phyloP scores from a whole-genome alignment of 2,113 vertebrate genomes.

The Neodontobutis hainanensis region DNA sequence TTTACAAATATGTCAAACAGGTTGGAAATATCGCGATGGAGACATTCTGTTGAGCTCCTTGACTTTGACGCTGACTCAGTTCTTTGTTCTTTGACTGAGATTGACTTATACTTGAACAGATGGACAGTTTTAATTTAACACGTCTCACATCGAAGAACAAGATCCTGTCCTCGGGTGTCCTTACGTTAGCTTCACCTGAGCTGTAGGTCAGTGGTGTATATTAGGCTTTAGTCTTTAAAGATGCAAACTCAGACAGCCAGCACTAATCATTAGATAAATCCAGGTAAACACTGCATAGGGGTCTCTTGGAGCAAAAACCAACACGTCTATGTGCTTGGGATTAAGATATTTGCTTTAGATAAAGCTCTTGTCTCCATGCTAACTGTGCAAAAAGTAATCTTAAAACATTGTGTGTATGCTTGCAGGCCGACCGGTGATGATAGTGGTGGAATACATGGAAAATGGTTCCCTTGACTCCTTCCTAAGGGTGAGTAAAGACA shows the following conservation, averaged over 20 bases:
- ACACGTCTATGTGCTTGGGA: background rate
- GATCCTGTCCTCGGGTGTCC: background rate
- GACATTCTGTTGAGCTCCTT: conserved; percentile 19
- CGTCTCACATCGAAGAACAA: background rate
- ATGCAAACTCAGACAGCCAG: background rate
- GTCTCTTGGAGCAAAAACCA: background rate
- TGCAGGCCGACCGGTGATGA: conserved; percentile 95
- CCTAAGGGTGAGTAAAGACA: conserved; percentile 84
- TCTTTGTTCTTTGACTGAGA: too few species aligned
- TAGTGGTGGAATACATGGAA: conserved; percentile 97
- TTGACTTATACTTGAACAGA: too few species aligned
- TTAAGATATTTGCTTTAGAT: background rate
- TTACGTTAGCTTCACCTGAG: background rate
- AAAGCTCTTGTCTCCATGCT: background rate
- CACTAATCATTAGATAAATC: background rate
- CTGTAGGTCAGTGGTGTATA: background rate
- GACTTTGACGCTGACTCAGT: conserved; percentile 29
- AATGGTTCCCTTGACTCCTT: conserved; percentile 96
- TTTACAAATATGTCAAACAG: conserved; percentile 7
- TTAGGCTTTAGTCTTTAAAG: background rate
- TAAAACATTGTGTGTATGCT: conserved; percentile 65
- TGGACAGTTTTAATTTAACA: too few species aligned
- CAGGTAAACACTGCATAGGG: background rate
- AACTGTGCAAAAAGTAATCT: background rate
- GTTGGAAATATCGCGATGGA: conserved; percentile 9